phyloP scores from a whole-genome alignment of 1,140 invertebrate genomes.

The Bombus superbus region DNA sequence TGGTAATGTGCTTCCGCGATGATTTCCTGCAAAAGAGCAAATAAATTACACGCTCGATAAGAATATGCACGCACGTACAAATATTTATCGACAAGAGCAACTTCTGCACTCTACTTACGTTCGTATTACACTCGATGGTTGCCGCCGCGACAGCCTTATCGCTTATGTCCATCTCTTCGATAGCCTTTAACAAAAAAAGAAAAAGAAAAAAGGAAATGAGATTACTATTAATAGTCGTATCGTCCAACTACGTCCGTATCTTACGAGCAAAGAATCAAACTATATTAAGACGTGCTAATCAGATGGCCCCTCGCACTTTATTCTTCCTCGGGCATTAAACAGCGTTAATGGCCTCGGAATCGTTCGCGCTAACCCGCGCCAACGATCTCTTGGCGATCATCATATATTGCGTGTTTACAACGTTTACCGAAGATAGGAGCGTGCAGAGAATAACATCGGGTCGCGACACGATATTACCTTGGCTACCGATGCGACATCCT shows the following conservation, averaged over 20 bases:
- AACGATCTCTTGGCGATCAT: slow-evolving; percentile 78
- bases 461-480: slow-evolving; percentile 67
- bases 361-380: slow-evolving; percentile 63
- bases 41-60: not conserved
- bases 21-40: slow-evolving; percentile 77
- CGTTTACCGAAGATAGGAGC: too few relatives aligned
- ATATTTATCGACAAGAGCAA: not conserved
- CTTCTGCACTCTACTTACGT: slow-evolving; percentile 71
- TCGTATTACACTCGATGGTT: slow-evolving; percentile 78
- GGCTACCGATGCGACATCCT: slow-evolving; percentile 81
- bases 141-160: slow-evolving; percentile 81
- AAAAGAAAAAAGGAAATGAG: slow-evolving; percentile 33
- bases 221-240: slow-evolving; percentile 24
- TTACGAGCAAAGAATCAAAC: slow-evolving; percentile 9
- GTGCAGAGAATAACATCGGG: not conserved
- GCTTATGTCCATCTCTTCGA: slow-evolving; percentile 80
- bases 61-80: not conserved
- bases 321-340: slow-evolving; percentile 71
- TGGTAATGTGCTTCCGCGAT: slow-evolving; percentile 79
- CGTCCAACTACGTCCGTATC: not conserved
- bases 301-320: slow-evolving; percentile 81
- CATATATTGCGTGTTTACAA: slow-evolving; percentile 48
- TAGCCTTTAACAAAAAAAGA: slow-evolving; percentile 69
- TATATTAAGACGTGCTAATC: slow-evolving; percentile 49
- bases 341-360: slow-evolving; percentile 70